These are phyloP conservation scores for Pelosia muscerda DNA, from an alignment of 2,888 invertebrate genomes.

Conservation along the genomic window DNA sequence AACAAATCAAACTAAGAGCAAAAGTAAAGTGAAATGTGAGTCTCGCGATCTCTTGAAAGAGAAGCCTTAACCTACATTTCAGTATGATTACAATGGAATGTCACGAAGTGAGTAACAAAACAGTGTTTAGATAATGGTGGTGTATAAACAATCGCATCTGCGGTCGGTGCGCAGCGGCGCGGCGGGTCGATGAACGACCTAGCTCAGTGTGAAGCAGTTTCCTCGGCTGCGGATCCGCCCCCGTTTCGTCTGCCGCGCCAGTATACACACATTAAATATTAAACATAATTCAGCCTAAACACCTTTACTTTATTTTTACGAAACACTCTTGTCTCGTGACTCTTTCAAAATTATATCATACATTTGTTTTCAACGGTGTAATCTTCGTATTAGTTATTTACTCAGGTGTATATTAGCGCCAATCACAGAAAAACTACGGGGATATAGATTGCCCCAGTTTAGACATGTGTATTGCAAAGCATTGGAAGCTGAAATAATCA, in stretches of 20 bases:
- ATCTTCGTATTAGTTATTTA: neutral
- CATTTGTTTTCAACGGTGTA: neutral
- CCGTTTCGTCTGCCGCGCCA: conserved; percentile 51
- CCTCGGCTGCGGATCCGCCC: conserved; percentile 57
- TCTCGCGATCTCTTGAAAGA: conserved; percentile 63
- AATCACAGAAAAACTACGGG: neutral
- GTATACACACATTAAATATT: conserved; percentile 45
- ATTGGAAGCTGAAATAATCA: neutral
- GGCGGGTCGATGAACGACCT: conserved; percentile 85
- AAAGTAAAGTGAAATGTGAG: conserved; percentile 40
- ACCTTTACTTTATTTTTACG: conserved; percentile 2
- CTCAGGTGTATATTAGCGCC: neutral
- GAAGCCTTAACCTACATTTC: conserved; percentile 83
- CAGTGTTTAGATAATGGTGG: conserved; percentile 81
- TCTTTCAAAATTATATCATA: neutral
- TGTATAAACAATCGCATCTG: conserved; percentile 80
- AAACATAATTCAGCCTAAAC: conserved; percentile 23
- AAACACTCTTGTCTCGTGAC: neutral
- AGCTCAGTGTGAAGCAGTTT: conserved; percentile 70
- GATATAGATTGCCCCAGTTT: neutral
- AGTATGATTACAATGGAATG: conserved; percentile 82
- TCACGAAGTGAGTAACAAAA: conserved; percentile 78
- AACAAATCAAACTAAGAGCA: conserved; percentile 31
- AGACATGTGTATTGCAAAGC: neutral
- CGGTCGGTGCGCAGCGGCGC: conserved; percentile 59